Conservation (phyloP, 2,797 vertebrate genomes). For the Rhincodon typus region DNA sequence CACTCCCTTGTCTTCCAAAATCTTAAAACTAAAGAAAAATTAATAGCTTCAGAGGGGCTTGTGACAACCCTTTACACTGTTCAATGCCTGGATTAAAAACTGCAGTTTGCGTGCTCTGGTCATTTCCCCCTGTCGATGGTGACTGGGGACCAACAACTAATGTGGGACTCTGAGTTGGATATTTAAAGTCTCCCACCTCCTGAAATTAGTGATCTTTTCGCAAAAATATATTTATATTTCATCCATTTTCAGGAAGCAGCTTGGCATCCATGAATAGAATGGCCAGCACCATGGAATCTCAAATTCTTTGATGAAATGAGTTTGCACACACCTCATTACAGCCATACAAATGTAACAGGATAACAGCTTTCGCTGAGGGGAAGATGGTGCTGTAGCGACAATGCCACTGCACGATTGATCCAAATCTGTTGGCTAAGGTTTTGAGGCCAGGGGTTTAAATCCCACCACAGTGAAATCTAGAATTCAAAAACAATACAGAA, state of each 20-base stretch:
- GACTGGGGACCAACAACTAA: not conserved
- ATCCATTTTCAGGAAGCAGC: not conserved
- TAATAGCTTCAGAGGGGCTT: not conserved
- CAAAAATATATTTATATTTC: no score
- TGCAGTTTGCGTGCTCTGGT: not conserved
- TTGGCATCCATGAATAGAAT: not conserved
- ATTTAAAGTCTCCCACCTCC: not conserved
- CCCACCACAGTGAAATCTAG: no score
- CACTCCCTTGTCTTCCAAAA: not conserved
- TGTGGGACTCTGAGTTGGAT: not conserved
- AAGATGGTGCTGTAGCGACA: no score
- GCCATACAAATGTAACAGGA: not conserved
- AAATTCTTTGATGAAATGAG: not conserved
- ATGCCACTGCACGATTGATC: no score
- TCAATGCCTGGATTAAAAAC: not conserved
- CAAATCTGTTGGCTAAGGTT: no score
- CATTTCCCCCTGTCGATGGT: not conserved
- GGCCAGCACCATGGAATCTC: not conserved
- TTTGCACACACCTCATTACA: not conserved
- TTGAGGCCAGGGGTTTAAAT: no score
- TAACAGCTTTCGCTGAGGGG: not conserved
- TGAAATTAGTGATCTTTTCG: no score
- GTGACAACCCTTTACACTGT: not conserved
- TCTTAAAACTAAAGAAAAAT: not conserved
- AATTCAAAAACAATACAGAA: no score